Conservation (phyloP, 2,797 vertebrate species). For the Zenarchopterus dispar region DNA sequence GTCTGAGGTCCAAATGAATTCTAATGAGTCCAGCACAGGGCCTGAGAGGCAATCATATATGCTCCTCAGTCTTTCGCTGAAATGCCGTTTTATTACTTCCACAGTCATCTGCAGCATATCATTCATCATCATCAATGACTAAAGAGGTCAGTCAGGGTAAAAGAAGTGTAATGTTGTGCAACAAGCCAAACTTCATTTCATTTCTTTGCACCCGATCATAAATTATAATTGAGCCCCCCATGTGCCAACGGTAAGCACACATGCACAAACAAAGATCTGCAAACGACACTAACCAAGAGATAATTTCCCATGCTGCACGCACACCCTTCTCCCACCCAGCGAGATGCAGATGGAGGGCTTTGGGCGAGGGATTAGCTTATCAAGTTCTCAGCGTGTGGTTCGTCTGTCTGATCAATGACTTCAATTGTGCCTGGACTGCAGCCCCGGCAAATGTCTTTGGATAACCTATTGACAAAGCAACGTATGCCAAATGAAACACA, state of each 20-base stretch:
- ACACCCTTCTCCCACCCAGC: conserved; percentile 46
- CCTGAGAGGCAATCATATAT: conserved; percentile 68
- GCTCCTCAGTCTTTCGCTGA: conserved; percentile 68
- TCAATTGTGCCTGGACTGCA: conserved; percentile 71
- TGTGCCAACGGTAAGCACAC: not conserved
- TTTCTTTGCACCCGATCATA: conserved; percentile 20
- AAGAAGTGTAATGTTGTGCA: conserved; percentile 39
- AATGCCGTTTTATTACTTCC: conserved; percentile 54
- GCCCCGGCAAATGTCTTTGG: conserved; percentile 78
- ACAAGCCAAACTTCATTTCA: conserved; percentile 30
- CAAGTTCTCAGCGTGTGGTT: conserved; percentile 76
- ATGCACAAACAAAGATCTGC: conserved; percentile 16
- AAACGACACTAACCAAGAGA: conserved; percentile 17
- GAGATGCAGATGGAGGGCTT: conserved; percentile 68
- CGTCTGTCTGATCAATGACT: conserved; percentile 80
- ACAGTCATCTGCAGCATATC: conserved; percentile 47
- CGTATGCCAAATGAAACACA: conserved; percentile 63
- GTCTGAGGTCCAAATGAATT: conserved; percentile 65
- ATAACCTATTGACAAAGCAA: conserved; percentile 82
- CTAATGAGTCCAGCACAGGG: conserved; percentile 61
- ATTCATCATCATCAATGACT: conserved; percentile 66
- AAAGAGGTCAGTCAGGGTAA: conserved; percentile 39
- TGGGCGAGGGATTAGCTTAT: conserved; percentile 84
- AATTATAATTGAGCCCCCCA: conserved; percentile 1
- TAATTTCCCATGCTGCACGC: conserved; percentile 63